phyloP scores from a whole-genome alignment of 2,797 vertebrate genomes.

The Mormyrus proboscirostris region DNA sequence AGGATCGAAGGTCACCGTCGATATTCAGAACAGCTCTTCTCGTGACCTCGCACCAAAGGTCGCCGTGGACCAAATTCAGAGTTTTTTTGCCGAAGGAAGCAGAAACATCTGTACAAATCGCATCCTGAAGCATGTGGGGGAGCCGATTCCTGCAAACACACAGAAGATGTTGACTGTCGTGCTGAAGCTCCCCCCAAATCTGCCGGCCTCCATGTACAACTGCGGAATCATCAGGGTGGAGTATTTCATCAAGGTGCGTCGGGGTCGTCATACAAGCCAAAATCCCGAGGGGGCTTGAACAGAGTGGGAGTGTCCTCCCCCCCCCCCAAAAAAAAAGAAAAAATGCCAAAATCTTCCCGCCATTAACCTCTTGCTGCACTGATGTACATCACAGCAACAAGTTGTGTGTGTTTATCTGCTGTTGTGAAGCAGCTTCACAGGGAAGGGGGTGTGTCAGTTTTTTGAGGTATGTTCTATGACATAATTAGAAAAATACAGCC shows the following conservation, averaged over 20 bases:
- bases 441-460: neutral
- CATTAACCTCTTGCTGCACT: neutral
- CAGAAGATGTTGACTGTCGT: conserved; percentile 67
- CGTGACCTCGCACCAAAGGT: conserved; percentile 73
- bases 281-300: neutral
- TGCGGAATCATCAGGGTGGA: conserved; percentile 74
- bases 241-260: conserved; percentile 67
- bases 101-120: conserved; percentile 68
- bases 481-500: neutral
- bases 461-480: neutral
- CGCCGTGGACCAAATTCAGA: conserved; percentile 68
- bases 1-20: conserved; percentile 70
- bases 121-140: conserved; percentile 66
- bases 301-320: neutral
- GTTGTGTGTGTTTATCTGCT: neutral
- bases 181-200: conserved; percentile 65
- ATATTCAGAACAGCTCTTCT: conserved; percentile 75
- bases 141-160: conserved; percentile 65
- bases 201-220: conserved; percentile 64
- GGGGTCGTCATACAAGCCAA: neutral
- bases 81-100: conserved; percentile 71
- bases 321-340: neutral
- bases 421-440: neutral
- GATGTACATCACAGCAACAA: neutral
- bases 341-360: neutral